A percentile compares a stretch with the other conserved stretches of the same genome.
Conservation (phyloP, 2,888 invertebrate genomes). For the Seira sanloemensis region DNA sequence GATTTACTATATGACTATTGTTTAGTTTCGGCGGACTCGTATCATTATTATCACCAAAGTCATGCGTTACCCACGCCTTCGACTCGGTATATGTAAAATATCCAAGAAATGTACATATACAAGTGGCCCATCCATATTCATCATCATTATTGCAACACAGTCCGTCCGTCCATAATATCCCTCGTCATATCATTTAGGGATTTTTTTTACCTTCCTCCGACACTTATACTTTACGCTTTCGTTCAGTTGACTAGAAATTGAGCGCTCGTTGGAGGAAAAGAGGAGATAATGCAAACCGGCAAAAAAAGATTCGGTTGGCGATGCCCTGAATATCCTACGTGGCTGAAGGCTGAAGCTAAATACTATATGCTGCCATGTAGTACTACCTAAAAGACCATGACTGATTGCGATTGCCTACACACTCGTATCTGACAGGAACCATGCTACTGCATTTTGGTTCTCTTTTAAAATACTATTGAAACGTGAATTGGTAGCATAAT, state of each 20-base stretch:
- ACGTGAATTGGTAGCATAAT: too few relatives aligned
- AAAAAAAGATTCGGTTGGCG: conserved; percentile 2
- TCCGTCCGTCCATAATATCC: background rate
- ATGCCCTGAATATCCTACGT: too few relatives aligned
- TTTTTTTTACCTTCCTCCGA: conserved; percentile 15
- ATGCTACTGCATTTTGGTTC: conserved; percentile 3
- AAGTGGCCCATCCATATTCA: conserved; percentile 12
- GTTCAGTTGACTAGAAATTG: too few relatives aligned
- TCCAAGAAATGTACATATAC: background rate
- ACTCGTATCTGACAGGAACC: background rate
- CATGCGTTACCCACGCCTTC: background rate
- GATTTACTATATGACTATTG: too few relatives aligned
- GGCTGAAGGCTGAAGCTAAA: too few relatives aligned
- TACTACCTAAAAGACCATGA: conserved; percentile 7
- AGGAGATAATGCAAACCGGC: conserved; percentile 12
- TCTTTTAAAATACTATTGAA: background rate
- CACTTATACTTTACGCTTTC: background rate
- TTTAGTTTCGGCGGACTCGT: background rate
- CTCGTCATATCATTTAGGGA: conserved; percentile 9
- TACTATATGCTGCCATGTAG: background rate
- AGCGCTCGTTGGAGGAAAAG: background rate
- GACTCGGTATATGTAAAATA: background rate
- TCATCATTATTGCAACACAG: background rate
- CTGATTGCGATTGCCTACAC: conserved; percentile 3
- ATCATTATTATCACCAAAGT: conserved; percentile 1